Conservation (phyloP, 2,888 invertebrate genomes). For the Thumatha senex region DNA sequence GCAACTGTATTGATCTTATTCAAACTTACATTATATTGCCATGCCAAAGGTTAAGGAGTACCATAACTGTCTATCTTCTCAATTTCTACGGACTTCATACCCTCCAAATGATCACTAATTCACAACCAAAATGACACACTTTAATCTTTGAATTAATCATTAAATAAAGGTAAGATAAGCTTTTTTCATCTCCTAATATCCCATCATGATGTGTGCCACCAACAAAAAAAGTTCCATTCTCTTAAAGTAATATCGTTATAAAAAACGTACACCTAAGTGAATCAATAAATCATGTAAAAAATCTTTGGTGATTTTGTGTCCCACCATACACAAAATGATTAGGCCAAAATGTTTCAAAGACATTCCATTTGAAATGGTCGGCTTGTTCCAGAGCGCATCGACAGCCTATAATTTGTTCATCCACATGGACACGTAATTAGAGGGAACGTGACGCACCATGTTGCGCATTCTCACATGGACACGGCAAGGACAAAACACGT, state of each 20-base stretch:
- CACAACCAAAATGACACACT: slow-evolving; percentile 16
- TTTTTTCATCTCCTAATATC: slow-evolving; percentile 16
- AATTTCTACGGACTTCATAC: neutral
- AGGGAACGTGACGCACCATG: slow-evolving; percentile 71
- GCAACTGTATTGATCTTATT: too few relatives aligned
- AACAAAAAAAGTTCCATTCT: slow-evolving; percentile 27
- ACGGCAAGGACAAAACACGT: slow-evolving; percentile 72
- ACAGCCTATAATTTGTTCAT: slow-evolving; percentile 78
- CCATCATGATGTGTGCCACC: slow-evolving; percentile 10
- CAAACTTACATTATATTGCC: too few relatives aligned
- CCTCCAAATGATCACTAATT: neutral
- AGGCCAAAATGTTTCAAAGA: slow-evolving; percentile 55
- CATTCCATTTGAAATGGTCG: slow-evolving; percentile 46
- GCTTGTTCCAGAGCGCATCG: slow-evolving; percentile 51
- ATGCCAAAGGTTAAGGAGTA: neutral
- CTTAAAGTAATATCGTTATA: slow-evolving; percentile 23
- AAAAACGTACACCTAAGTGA: slow-evolving; percentile 35
- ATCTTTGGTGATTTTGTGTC: slow-evolving; percentile 31
- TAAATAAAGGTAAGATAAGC: slow-evolving; percentile 33
- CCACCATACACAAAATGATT: slow-evolving; percentile 42
- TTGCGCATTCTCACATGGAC: slow-evolving; percentile 72
- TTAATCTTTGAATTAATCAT: slow-evolving; percentile 33
- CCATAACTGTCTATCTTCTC: neutral
- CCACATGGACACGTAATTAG: slow-evolving; percentile 74
- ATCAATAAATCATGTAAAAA: slow-evolving; percentile 42